These are phyloP conservation scores for Conus ventricosus DNA, from an alignment of 1,140 invertebrate genomes.

Conservation along the genomic window DNA sequence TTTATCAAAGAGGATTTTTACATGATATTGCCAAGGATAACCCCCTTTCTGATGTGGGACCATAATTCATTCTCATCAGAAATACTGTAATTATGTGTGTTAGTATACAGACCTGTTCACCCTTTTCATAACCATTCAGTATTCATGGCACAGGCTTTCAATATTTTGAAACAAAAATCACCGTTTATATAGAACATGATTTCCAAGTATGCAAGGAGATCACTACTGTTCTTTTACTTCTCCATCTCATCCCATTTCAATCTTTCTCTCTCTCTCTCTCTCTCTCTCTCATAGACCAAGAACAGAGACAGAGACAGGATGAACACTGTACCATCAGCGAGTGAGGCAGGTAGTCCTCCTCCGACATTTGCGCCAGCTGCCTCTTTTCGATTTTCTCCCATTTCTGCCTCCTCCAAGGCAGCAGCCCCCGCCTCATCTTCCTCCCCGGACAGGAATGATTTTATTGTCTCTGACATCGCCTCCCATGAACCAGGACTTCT, in stretches of 20 bases:
- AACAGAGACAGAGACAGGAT: not conserved
- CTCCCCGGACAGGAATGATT: conserved; percentile 73
- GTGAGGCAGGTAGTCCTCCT: conserved; percentile 81
- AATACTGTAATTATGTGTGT: too few species aligned
- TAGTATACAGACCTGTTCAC: too few species aligned
- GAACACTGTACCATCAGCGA: not conserved
- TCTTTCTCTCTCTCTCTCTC: not conserved
- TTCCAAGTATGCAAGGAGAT: not conserved
- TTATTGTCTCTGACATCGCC: conserved; percentile 92
- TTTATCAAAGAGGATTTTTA: too few species aligned
- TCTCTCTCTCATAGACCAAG: not conserved
- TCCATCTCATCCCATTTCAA: not conserved
- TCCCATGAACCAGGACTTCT: conserved; percentile 86
- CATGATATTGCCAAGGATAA: too few species aligned
- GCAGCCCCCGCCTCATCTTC: conserved; percentile 82
- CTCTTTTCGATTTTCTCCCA: conserved; percentile 86
- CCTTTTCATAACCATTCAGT: too few species aligned
- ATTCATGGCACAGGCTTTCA: too few species aligned
- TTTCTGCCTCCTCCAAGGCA: conserved; percentile 89
- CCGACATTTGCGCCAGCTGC: conserved; percentile 85
- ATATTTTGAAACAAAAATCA: too few species aligned
- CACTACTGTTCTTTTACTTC: not conserved
- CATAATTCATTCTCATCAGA: too few species aligned
- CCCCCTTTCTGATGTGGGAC: too few species aligned
- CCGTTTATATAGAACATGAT: too few species aligned